Conservation (phyloP, 2,888 invertebrate species). For the Phania funesta region DNA sequence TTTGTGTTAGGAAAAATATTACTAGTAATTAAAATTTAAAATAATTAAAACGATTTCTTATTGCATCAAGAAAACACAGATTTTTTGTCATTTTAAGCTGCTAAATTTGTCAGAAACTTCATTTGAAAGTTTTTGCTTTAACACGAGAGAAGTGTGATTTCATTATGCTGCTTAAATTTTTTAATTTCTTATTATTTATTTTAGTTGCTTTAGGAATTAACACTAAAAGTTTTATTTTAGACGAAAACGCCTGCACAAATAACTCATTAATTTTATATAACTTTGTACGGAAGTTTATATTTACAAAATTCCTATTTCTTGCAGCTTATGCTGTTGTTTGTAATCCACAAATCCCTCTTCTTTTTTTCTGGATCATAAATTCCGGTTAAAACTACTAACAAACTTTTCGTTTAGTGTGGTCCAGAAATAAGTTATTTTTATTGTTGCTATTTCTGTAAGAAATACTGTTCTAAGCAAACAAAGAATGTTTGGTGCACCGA, state of each 20-base stretch:
- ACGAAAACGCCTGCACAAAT: too few species aligned
- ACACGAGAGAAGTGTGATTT: too few species aligned
- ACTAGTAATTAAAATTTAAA: constrained; percentile 10
- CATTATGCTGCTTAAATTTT: too few species aligned
- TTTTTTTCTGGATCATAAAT: constrained; percentile 60
- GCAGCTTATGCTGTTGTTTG: constrained; percentile 8
- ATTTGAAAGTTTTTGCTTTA: too few species aligned
- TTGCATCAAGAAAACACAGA: too few species aligned
- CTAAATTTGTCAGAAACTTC: too few species aligned
- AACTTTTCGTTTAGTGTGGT: constrained; percentile 36
- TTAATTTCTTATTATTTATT: too few species aligned
- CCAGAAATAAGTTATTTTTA: constrained; percentile 15
- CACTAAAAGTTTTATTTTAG: too few species aligned
- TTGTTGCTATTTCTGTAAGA: not conserved
- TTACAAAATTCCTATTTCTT: not conserved
- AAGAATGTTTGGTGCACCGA: not conserved
- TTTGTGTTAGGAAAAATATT: constrained; percentile 15
- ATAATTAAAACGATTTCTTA: too few species aligned
- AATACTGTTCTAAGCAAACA: not conserved
- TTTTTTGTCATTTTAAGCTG: too few species aligned
- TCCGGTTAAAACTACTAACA: constrained; percentile 46
- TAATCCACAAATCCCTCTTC: constrained; percentile 55
- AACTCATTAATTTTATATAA: too few species aligned
- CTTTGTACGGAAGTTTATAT: not conserved
- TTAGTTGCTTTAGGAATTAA: too few species aligned